Evolutionary conservation across 2,888 invertebrate species (phyloP).

Genomic region (Oscheius sp.): DNA sequence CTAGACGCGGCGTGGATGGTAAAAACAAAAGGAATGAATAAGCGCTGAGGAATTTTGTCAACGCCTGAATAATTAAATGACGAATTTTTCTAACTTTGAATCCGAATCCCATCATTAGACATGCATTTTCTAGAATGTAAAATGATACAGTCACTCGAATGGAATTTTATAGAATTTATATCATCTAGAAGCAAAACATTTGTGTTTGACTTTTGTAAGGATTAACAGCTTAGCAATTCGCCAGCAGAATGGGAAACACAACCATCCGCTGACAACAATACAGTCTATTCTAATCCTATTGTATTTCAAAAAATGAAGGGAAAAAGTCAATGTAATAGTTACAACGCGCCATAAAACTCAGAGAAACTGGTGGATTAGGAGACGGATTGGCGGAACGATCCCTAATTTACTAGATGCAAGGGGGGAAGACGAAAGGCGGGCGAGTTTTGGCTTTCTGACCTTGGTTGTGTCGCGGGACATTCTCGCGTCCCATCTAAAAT

Average conservation of each 20-base stretch:
- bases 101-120: background rate
- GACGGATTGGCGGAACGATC: conserved; percentile 16
- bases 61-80: too few relatives aligned
- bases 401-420: conserved; percentile 26
- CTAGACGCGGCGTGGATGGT: too few relatives aligned
- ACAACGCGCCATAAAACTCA: background rate
- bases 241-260: background rate
- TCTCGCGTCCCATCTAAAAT: conserved; percentile 6
- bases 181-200: background rate
- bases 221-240: conserved; percentile 4
- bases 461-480: conserved; percentile 9
- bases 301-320: too few relatives aligned
- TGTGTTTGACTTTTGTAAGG: conserved; percentile 12
- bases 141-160: background rate
- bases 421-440: background rate
- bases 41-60: too few relatives aligned
- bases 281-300: too few relatives aligned
- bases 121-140: background rate
- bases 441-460: conserved; percentile 20
- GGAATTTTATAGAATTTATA: too few relatives aligned
- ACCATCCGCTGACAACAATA: too few relatives aligned
- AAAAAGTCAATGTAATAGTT: background rate
- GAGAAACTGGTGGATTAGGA: background rate
- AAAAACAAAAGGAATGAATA: too few relatives aligned
- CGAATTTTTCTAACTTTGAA: too few relatives aligned